A percentile compares a stretch with the other conserved stretches of the same genome.
Evolutionary conservation across 2,888 invertebrate genomes (phyloP).

Genomic region (Drosophila falleni): DNA sequence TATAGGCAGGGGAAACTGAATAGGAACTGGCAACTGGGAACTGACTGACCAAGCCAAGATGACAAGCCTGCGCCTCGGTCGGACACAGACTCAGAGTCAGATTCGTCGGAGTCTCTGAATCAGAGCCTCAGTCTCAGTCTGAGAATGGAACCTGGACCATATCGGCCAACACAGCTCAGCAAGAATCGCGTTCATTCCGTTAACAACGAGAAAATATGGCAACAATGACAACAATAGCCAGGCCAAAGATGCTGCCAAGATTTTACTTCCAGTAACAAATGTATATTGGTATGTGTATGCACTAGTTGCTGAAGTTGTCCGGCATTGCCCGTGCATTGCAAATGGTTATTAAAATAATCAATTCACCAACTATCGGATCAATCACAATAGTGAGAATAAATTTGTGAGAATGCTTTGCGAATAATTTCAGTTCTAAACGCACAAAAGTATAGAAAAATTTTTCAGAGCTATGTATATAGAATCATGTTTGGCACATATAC

Average conservation of each 20-base stretch:
- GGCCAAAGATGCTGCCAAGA: constrained; percentile 19
- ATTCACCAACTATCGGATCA: neutral
- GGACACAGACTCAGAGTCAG: too few species aligned
- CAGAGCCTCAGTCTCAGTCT: neutral
- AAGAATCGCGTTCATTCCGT: constrained; percentile 28
- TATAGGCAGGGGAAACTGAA: constrained; percentile 13
- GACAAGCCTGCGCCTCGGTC: constrained; percentile 27
- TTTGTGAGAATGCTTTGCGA: neutral
- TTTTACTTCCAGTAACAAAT: constrained; percentile 28
- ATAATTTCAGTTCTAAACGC: neutral
- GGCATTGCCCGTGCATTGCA: constrained; percentile 2
- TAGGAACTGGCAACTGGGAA: constrained; percentile 4
- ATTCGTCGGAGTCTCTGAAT: too few species aligned
- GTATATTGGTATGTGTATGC: neutral
- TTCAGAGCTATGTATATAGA: neutral
- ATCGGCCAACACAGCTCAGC: constrained; percentile 9
- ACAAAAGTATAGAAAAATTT: neutral
- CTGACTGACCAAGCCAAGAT: constrained; percentile 29
- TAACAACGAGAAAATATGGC: constrained; percentile 51
- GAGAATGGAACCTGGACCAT: constrained; percentile 5
- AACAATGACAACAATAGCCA: constrained; percentile 71
- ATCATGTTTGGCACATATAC: neutral
- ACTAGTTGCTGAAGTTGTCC: neutral
- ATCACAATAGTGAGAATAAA: neutral
- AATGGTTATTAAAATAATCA: neutral